Percentiles rank a stretch among this genome's conserved stretches.
Evolutionary conservation across 2,797 vertebrate species (phyloP).

Genomic region (Passerculus sandwichensis): DNA sequence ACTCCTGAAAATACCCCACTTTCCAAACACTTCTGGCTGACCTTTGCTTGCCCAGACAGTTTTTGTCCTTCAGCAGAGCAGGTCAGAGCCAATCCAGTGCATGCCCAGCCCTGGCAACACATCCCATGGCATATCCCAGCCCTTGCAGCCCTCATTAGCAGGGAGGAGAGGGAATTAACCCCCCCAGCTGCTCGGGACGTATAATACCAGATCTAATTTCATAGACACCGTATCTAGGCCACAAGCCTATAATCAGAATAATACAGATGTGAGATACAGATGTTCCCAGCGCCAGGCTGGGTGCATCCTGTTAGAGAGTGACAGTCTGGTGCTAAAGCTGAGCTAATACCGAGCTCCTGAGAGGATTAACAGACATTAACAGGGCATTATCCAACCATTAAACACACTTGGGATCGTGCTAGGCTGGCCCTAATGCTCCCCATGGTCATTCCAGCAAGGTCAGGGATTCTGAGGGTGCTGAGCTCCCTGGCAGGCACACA

Average conservation of each 20-base stretch:
- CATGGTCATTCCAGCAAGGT: conserved; percentile 27
- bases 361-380: conserved; percentile 78
- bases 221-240: conserved; percentile 53
- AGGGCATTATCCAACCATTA: conserved; percentile 73
- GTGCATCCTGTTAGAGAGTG: conserved; percentile 71
- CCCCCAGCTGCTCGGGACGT: conserved; percentile 2
- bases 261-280: conserved; percentile 77
- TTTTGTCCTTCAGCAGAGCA: background rate
- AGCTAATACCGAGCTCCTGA: conserved; percentile 79
- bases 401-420: conserved; percentile 70
- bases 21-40: background rate
- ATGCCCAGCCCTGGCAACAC: background rate
- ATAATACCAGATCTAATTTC: conserved; percentile 56
- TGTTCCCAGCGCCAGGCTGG: conserved; percentile 65
- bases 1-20: no score
- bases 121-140: background rate
- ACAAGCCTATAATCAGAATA: conserved; percentile 54
- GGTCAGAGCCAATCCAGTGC: background rate
- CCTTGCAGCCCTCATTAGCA: background rate
- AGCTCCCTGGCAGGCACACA: background rate
- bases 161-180: background rate
- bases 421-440: background rate
- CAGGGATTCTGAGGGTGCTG: background rate
- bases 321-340: conserved; percentile 72
- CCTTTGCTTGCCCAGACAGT: background rate